Base-by-base conservation (phyloP, 2,113 vertebrate species). In the Arvicanthis niloticus region DNA sequence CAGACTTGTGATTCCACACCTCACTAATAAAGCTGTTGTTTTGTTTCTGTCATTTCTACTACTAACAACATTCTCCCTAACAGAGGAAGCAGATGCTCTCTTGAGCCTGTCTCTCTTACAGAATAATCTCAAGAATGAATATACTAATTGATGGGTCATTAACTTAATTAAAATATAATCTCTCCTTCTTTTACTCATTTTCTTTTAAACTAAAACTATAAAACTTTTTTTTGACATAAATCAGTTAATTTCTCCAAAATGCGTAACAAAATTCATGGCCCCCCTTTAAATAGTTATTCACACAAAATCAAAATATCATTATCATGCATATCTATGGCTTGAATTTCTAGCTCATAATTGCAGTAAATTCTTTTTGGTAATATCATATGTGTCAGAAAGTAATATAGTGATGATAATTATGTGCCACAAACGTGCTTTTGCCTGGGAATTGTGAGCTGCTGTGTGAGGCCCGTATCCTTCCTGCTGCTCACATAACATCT, bases 401-500 rank as follows among this genome's bases (percentile, higher is more conserved):
- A 91, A 93, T 65, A 77, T 13, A 42, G 42, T 19, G 75, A 92
- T 91, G 91, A 82, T 96, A 92, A 95, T 96, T 78, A 95, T 60
- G 92, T 95, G 84, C n/a, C 72, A 48, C 45, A 93, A 91, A 94
- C 6, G 37, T 94, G 91, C 89, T 88, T 93, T 72, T 95, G 77
- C 45, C 62, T 73, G 84, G 90, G 53, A 84, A 88, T 89, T 70
- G 10, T 5, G 42, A 80, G 31, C 16, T 10, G 72, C 53, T 58
- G 29, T 48, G 42, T 45, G 72, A 94, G 88, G 65, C 88, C 72
- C 76, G 10, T 21, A 86, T 93, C 92, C 88, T 89, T 45, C 77
- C 68, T 88, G 92, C 70, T 92, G 72, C 90, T 96, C 96, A 93
- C 51, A 84, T 96, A 93, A 95, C 91, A 95, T 56, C 85, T 88